Conservation (phyloP, 2,888 invertebrate genomes). For the Galeopsomyia nigrocyanea region DNA sequence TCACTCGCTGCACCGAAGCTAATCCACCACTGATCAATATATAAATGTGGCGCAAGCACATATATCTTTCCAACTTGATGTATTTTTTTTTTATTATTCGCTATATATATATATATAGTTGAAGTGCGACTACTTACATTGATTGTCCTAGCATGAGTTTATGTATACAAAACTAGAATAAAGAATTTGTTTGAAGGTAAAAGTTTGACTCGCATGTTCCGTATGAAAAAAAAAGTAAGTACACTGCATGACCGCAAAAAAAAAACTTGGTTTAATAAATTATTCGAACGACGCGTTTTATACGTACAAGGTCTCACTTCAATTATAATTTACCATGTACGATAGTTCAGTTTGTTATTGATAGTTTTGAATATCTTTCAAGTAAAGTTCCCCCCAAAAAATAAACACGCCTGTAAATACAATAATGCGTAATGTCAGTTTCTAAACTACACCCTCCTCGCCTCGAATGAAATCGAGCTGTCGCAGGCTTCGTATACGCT, state of each 20-base stretch:
- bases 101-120: slow-evolving; percentile 24
- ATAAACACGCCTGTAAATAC: too few relatives aligned
- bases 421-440: neutral
- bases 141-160: neutral
- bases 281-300: too few relatives aligned
- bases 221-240: too few relatives aligned
- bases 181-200: neutral
- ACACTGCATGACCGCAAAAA: too few relatives aligned
- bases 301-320: slow-evolving; percentile 16
- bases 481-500: slow-evolving; percentile 5
- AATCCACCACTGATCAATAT: slow-evolving; percentile 50
- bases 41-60: slow-evolving; percentile 57
- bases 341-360: neutral
- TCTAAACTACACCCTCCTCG: neutral
- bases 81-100: slow-evolving; percentile 20
- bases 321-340: slow-evolving; percentile 7
- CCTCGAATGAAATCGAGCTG: slow-evolving; percentile 17
- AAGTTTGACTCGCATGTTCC: neutral
- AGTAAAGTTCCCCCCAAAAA: neutral
- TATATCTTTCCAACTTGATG: slow-evolving; percentile 65
- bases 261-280: too few relatives aligned
- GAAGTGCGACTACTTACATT: slow-evolving; percentile 30
- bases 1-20: slow-evolving; percentile 60
- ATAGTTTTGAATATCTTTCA: slow-evolving; percentile 1
- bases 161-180: neutral